Percentiles rank a stretch among this genome's conserved stretches.
Conservation (phyloP, 30 jellyfish, hydroid and myxozoan species). For the Aurelia aurita region DNA sequence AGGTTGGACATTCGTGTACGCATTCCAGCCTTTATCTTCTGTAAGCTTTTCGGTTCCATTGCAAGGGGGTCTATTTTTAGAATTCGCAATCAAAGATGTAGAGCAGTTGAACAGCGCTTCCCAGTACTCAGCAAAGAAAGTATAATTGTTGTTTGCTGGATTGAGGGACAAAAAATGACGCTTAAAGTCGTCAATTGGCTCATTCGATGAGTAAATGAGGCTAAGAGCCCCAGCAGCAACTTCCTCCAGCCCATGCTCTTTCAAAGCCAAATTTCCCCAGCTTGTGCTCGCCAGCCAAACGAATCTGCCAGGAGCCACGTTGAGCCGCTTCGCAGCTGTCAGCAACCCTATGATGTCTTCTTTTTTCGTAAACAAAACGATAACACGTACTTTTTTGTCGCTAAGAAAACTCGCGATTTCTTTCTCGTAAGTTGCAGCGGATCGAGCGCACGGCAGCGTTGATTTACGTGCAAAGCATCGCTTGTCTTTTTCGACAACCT, state of each 20-base stretch:
- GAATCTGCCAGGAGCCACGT: conserved; percentile 19
- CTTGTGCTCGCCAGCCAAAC: conserved; percentile 45
- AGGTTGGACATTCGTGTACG: conserved; percentile 43
- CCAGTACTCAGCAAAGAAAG: conserved; percentile 44
- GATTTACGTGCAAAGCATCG: conserved; percentile 52
- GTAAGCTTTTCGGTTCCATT: conserved; percentile 36
- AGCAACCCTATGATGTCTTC: conserved; percentile 63
- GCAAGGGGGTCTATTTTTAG: conserved; percentile 10
- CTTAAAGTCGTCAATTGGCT: conserved; percentile 21
- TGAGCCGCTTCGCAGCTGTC: conserved; percentile 47
- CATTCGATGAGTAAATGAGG: background rate
- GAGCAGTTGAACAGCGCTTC: conserved; percentile 54
- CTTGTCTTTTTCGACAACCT: background rate
- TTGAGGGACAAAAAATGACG: conserved; percentile 45
- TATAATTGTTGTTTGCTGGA: conserved; percentile 26
- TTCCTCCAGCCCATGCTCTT: conserved; percentile 27
- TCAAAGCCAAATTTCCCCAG: conserved; percentile 49
- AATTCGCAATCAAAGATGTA: background rate
- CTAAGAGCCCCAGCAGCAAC: conserved; percentile 64
- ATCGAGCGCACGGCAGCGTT: conserved; percentile 33
- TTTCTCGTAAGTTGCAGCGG: conserved; percentile 39
- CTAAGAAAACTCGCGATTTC: background rate
- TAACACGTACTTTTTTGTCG: conserved; percentile 39
- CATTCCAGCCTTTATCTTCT: conserved; percentile 42
- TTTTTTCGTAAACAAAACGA: conserved; percentile 30